Percentiles rank a stretch among this genome's conserved stretches.
Conservation (phyloP, 2,113 vertebrate species). For the Addax nasomaculatus region DNA sequence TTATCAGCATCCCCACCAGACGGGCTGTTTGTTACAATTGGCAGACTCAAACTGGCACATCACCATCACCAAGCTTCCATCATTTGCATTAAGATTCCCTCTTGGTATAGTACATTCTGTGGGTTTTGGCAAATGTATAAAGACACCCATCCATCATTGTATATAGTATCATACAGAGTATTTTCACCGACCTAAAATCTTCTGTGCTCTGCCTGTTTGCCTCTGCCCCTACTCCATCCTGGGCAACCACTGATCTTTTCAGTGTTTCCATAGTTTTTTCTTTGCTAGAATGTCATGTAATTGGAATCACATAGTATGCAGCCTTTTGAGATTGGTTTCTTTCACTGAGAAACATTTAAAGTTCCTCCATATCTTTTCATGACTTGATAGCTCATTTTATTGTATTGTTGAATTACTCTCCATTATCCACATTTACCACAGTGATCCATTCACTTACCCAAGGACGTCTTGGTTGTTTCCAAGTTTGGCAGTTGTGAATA, state of each 20-base stretch:
- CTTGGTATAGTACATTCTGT: neutral
- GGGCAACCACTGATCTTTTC: neutral
- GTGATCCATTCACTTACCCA: neutral
- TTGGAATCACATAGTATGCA: neutral
- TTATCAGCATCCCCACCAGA: neutral
- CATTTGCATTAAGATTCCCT: neutral
- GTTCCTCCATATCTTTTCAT: neutral
- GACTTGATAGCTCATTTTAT: neutral
- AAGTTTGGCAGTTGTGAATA: neutral
- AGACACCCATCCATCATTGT: neutral
- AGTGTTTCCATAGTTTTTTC: neutral
- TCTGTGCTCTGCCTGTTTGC: neutral
- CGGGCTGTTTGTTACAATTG: fast-evolving
- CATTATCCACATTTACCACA: neutral
- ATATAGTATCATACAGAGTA: neutral
- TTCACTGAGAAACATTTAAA: neutral
- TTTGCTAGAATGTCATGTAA: neutral
- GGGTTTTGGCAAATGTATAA: neutral
- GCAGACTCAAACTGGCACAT: neutral
- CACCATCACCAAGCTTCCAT: neutral
- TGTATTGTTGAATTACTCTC: neutral
- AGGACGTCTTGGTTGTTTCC: neutral
- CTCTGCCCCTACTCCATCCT: neutral
- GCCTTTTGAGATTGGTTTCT: neutral
- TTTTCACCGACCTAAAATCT: neutral